phyloP scores from a whole-genome alignment of 2,797 vertebrate species.

The Sandelia bainsii region DNA sequence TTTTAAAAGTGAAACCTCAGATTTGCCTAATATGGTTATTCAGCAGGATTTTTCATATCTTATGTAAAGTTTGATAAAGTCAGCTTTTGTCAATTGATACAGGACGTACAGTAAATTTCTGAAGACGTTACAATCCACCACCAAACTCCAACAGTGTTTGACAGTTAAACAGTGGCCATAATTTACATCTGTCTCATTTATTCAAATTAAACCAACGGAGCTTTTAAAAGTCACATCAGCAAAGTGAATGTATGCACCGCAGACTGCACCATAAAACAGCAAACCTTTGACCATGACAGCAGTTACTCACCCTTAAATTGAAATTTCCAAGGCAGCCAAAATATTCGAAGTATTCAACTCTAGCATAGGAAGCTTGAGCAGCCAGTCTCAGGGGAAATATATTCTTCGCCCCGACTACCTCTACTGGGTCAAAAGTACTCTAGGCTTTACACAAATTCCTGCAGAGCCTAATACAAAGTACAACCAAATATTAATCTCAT shows the following conservation, averaged over 20 bases:
- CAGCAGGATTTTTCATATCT: not conserved
- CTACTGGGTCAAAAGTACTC: conserved; percentile 11
- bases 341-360: not conserved
- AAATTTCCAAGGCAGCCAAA: conserved; percentile 25
- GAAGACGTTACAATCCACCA: conserved; percentile 2
- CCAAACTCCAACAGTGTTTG: conserved; percentile 11
- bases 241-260: not conserved
- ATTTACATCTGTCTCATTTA: conserved; percentile 10
- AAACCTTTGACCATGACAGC: not conserved
- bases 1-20: not conserved
- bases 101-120: not conserved
- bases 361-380: not conserved
- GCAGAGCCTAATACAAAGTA: conserved; percentile 33
- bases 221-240: conserved; percentile 21
- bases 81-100: not conserved
- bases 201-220: conserved; percentile 13
- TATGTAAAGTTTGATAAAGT: not conserved
- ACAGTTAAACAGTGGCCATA: conserved; percentile 1
- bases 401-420: not conserved
- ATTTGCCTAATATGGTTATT: not conserved
- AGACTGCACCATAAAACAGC: not conserved
- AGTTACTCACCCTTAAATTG: not conserved
- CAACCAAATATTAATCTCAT: conserved; percentile 33
- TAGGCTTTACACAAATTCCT: conserved; percentile 42
- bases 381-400: not conserved